These are phyloP conservation scores for Physocephala rufipes DNA, from an alignment of 2,888 invertebrate genomes.

Conservation along the genomic window DNA sequence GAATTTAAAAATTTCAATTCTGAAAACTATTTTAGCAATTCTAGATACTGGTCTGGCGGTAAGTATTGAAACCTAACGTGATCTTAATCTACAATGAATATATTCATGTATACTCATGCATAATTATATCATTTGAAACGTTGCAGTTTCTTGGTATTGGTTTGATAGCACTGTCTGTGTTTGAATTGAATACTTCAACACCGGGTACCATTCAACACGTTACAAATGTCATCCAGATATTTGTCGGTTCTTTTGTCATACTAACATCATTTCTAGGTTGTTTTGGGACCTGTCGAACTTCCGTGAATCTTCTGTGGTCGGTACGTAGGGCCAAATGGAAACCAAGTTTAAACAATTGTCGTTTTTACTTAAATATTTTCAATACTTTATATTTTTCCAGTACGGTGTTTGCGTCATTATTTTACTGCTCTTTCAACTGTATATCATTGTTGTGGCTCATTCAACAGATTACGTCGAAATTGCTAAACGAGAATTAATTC, in stretches of 20 bases:
- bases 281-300: slow-evolving; percentile 86
- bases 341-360: slow-evolving; percentile 14
- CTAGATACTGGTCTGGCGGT: slow-evolving; percentile 59
- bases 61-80: neutral
- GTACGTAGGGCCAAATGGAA: slow-evolving; percentile 67
- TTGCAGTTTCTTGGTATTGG: slow-evolving; percentile 55
- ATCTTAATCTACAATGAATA: neutral
- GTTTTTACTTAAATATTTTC: neutral
- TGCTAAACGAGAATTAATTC: slow-evolving; percentile 51
- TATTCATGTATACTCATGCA: neutral
- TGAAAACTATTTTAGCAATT: slow-evolving; percentile 54
- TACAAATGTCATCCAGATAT: slow-evolving; percentile 66
- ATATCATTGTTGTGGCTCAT: slow-evolving; percentile 57
- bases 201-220: slow-evolving; percentile 59
- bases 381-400: slow-evolving; percentile 61
- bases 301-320: slow-evolving; percentile 85
- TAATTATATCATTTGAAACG: neutral
- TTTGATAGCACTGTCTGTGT: slow-evolving; percentile 57
- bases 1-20: slow-evolving; percentile 54
- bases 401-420: slow-evolving; percentile 77
- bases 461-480: slow-evolving; percentile 56
- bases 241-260: slow-evolving; percentile 78
- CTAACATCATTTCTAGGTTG: slow-evolving; percentile 89
- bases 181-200: slow-evolving; percentile 56
- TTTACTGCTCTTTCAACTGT: slow-evolving; percentile 75